Evolutionary conservation across 2,113 vertebrate genomes (phyloP).

Genomic region (Sceloporus tristichus): DNA sequence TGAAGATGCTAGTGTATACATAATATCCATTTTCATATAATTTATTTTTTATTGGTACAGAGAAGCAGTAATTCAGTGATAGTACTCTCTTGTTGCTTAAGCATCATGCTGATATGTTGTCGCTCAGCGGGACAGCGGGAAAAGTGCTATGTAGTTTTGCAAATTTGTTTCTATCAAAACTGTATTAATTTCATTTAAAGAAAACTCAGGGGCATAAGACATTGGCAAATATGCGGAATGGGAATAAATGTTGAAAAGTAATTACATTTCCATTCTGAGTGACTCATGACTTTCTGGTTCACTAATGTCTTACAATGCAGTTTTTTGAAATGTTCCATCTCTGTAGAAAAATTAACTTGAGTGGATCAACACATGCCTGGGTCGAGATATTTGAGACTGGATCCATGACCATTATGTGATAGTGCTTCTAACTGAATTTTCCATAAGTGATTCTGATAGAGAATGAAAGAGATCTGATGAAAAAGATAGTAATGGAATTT

Average conservation of each 20-base stretch:
- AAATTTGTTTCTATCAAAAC: background rate
- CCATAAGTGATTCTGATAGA: too few species aligned
- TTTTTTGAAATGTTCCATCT: background rate
- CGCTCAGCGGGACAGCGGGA: background rate
- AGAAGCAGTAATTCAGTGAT: background rate
- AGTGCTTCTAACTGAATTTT: background rate
- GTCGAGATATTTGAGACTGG: background rate
- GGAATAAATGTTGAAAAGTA: background rate
- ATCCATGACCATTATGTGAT: background rate
- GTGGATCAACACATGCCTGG: background rate
- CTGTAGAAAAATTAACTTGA: background rate
- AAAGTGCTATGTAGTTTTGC: background rate
- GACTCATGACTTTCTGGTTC: background rate
- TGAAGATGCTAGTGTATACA: background rate
- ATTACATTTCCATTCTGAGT: background rate
- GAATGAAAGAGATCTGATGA: too few species aligned
- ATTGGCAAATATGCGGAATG: background rate
- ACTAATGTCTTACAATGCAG: background rate
- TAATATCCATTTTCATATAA: background rate
- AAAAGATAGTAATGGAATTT: too few species aligned
- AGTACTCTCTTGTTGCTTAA: background rate
- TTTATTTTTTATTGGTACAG: background rate
- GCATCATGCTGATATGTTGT: background rate
- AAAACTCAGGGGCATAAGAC: background rate
- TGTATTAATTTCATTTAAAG: constrained; percentile 1